Conservation (phyloP, 2,888 invertebrate species). For the Patella ulyssiponensis region DNA sequence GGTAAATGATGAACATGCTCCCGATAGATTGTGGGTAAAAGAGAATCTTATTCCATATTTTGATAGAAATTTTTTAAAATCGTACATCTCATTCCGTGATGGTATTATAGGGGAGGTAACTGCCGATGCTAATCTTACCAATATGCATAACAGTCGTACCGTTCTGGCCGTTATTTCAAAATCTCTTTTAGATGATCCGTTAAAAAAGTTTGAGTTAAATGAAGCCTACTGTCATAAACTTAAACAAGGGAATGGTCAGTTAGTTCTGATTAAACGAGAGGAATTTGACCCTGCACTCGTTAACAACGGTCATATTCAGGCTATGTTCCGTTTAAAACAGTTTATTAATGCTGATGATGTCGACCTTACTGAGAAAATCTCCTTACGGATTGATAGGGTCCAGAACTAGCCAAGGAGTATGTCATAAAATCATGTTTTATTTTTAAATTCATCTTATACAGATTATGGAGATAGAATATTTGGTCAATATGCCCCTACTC, state of each 20-base stretch:
- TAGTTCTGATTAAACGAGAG: not conserved
- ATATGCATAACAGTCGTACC: not conserved
- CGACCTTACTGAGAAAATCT: too few species aligned
- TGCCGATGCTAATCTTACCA: not conserved
- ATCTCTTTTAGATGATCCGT: not conserved
- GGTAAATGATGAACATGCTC: not conserved
- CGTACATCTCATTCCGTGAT: not conserved
- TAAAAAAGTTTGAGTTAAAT: not conserved
- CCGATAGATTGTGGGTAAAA: not conserved
- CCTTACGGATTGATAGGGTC: too few species aligned
- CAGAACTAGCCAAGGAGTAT: too few species aligned
- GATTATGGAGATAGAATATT: too few species aligned
- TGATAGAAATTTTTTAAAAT: not conserved
- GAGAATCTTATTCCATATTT: not conserved
- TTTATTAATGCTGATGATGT: too few species aligned
- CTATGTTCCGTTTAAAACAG: too few species aligned
- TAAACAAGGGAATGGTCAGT: not conserved
- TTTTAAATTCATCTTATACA: too few species aligned
- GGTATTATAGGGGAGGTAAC: conserved; percentile 1
- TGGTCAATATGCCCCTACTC: too few species aligned
- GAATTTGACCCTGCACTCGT: not conserved
- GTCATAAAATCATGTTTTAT: too few species aligned
- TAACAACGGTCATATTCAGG: too few species aligned
- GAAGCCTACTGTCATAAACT: not conserved
- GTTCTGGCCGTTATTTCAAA: not conserved